Evolutionary conservation across 1,140 invertebrate genomes (phyloP).

Genomic region (Aphelinus atriplicis): DNA sequence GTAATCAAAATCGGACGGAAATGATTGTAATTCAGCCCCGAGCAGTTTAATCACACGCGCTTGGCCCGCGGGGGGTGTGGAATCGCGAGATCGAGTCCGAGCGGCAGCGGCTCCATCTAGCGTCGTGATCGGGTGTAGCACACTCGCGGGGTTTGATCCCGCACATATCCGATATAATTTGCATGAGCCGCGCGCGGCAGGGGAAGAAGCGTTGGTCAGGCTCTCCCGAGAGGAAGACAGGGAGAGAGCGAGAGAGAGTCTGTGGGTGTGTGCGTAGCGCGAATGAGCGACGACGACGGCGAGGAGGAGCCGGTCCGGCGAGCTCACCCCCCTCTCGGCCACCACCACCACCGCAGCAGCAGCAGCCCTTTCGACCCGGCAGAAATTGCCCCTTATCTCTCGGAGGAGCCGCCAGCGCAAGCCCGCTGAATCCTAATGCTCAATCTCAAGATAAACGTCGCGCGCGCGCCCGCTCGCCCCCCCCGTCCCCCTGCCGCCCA

Average conservation of each 20-base stretch:
- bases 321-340: background rate
- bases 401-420: background rate
- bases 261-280: background rate
- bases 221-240: background rate
- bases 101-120: too few species aligned
- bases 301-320: conserved; percentile 4
- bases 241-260: background rate
- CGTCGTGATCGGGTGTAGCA: too few species aligned
- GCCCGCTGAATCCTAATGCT: conserved; percentile 29
- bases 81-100: too few species aligned
- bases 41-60: too few species aligned
- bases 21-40: too few species aligned
- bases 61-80: too few species aligned
- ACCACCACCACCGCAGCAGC: too few species aligned
- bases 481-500: background rate
- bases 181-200: too few species aligned
- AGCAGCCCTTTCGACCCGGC: background rate
- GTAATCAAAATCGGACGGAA: too few species aligned
- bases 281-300: conserved; percentile 5
- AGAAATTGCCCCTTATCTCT: conserved; percentile 38
- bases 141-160: too few species aligned
- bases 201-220: too few species aligned
- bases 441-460: conserved; percentile 34
- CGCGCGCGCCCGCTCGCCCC: background rate
- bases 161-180: too few species aligned